Evolutionary conservation across 2,888 invertebrate species (phyloP).

Genomic region (Rhaphigaster nebulosa): DNA sequence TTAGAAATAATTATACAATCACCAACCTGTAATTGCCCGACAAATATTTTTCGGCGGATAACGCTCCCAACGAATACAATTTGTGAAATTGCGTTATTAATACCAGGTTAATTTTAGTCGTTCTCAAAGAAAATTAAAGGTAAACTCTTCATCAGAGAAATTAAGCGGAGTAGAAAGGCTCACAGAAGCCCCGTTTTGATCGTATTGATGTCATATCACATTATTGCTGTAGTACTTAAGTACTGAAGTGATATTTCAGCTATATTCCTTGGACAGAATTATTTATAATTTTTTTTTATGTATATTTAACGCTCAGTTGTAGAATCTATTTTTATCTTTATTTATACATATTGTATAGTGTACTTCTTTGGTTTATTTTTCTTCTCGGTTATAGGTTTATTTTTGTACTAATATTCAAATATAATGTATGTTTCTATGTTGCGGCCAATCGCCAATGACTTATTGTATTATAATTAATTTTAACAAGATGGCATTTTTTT

Average conservation of each 20-base stretch:
- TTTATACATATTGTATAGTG: too few relatives aligned
- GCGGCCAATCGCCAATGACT: too few relatives aligned
- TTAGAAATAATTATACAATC: neutral
- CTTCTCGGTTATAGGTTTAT: too few relatives aligned
- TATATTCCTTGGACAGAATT: neutral
- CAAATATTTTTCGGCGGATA: neutral
- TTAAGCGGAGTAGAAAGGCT: neutral
- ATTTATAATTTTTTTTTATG: too few relatives aligned
- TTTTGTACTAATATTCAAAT: too few relatives aligned
- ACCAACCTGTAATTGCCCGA: neutral
- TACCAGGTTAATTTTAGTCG: neutral
- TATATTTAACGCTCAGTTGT: too few relatives aligned
- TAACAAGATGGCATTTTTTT: too few relatives aligned
- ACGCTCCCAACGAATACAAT: neutral
- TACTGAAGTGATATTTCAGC: neutral
- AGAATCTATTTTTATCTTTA: too few relatives aligned
- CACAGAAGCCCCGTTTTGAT: neutral
- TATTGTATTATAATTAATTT: too few relatives aligned
- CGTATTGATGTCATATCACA: neutral
- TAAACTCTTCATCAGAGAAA: neutral
- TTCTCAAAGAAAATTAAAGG: neutral
- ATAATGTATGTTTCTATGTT: too few relatives aligned
- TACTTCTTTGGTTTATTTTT: too few relatives aligned
- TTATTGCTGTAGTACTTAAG: neutral
- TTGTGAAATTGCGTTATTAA: slow-evolving; percentile 14